Evolutionary conservation across 2,797 vertebrate genomes (phyloP).

Genomic region (Rhadinocentrus ornatus): DNA sequence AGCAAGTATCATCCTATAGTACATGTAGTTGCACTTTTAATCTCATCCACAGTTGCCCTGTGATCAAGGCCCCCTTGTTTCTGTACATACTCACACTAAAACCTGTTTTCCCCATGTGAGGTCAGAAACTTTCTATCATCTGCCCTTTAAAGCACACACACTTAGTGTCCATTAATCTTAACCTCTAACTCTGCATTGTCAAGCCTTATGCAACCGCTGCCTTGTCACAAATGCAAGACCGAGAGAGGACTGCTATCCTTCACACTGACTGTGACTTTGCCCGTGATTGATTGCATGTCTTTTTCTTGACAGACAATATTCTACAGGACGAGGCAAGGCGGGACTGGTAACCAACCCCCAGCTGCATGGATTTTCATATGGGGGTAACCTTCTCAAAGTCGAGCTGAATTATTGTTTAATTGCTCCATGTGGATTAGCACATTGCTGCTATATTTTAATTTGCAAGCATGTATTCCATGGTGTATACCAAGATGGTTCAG

Average conservation of each 20-base stretch:
- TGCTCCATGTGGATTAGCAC: constrained; percentile 40
- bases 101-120: constrained; percentile 38
- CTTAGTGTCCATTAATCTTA: constrained; percentile 64
- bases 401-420: constrained; percentile 55
- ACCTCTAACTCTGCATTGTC: constrained; percentile 41
- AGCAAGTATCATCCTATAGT: constrained; percentile 13
- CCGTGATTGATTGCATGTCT: constrained; percentile 79
- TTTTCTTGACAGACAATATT: constrained; percentile 75
- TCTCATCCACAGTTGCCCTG: constrained; percentile 24
- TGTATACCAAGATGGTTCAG: constrained; percentile 25
- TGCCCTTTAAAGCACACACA: constrained; percentile 55
- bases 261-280: constrained; percentile 77
- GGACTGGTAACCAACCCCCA: constrained; percentile 12
- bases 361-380: constrained; percentile 29
- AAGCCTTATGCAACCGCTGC: constrained; percentile 47
- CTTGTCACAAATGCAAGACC: constrained; percentile 55
- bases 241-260: constrained; percentile 71
- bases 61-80: constrained; percentile 31
- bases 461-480: constrained; percentile 52
- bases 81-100: constrained; percentile 15
- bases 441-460: constrained; percentile 45
- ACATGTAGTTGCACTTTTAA: constrained; percentile 33
- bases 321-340: constrained; percentile 45
- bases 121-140: constrained; percentile 44
- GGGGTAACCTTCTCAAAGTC: constrained; percentile 67